Evolutionary conservation across 1,140 invertebrate species (phyloP), one percentile per base, ranked within the genome.

Genomic region (Drosophila novamexicana): DNA sequence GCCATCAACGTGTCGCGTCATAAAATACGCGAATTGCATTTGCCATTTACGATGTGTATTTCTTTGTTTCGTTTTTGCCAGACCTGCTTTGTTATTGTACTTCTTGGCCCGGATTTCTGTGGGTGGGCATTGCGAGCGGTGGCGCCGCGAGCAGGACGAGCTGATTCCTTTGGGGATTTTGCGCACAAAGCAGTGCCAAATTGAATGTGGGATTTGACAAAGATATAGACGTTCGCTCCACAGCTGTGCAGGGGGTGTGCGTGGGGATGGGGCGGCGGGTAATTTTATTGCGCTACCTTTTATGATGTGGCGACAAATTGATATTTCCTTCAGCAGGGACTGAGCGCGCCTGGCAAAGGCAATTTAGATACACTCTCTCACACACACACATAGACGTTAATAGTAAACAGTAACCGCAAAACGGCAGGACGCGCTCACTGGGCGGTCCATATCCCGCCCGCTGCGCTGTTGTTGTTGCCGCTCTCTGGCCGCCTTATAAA

Each of bases 271-370:
- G 22, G 22, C 22, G 22, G 22, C 22, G 53, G 76, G 80, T 88
- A 91, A 91, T 91, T 91, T 91, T 91, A 91, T 91, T 91, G 88
- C 80, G 75, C 52, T 86, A 88, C 83, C 90, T 89, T 91, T 91
- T 91, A 91, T 91, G 88, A 91, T 91, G 88, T 91, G 83, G 80
- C 88, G 88, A 91, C 88, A 91, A 91, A 91, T 91, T 91, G 88
- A 91, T 91, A 91, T 88, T 90, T 90, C 88, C 66, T 73, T 70
- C 44, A 74, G 72, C 66, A 16, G 49, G 29, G 56, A 62, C 57
- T 45, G n/a, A 61, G 42, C 22, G 44, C 53, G 71, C 53, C 83
- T 72, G 22, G 81, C 66, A 70, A 67, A 77, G 81, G 84, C 84
- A 89, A 89, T 89, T 89, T 82, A 89, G 80, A 65, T 62, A 69